Evolutionary conservation across 2,888 invertebrate species (phyloP).

Genomic region (Acanthosepion esculentum): DNA sequence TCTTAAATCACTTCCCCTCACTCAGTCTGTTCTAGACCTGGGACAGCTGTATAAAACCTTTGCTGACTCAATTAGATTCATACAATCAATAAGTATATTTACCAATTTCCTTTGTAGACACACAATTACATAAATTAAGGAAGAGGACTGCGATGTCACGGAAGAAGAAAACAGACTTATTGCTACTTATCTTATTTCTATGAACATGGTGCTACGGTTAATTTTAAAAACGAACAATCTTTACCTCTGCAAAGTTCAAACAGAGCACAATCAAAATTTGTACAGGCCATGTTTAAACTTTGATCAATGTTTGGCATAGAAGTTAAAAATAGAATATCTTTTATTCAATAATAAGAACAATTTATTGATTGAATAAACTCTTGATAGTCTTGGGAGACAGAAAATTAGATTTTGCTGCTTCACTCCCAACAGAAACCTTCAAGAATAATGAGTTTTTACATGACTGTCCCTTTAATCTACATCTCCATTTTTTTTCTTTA

Average conservation of each 20-base stretch:
- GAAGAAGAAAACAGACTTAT: not conserved
- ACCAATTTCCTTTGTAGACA: not conserved
- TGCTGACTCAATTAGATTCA: not conserved
- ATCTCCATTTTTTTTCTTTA: no score
- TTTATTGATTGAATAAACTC: conserved; percentile 15
- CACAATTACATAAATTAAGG: not conserved
- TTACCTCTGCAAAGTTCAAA: not conserved
- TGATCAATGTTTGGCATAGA: not conserved
- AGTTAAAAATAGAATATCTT: conserved; percentile 33
- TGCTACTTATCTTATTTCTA: not conserved
- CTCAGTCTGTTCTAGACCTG: not conserved
- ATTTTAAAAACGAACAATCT: not conserved
- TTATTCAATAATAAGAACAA: not conserved
- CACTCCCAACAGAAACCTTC: not conserved
- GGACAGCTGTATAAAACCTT: not conserved
- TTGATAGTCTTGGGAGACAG: not conserved
- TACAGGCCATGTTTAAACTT: not conserved
- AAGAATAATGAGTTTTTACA: not conserved
- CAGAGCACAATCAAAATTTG: not conserved
- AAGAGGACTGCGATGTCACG: not conserved
- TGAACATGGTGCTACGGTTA: not conserved
- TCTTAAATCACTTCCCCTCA: not conserved
- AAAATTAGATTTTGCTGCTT: not conserved
- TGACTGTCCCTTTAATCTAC: not conserved
- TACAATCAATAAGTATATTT: conserved; percentile 6